Conservation (phyloP, 2,888 invertebrate species). For the Muschampia plurimacula region DNA sequence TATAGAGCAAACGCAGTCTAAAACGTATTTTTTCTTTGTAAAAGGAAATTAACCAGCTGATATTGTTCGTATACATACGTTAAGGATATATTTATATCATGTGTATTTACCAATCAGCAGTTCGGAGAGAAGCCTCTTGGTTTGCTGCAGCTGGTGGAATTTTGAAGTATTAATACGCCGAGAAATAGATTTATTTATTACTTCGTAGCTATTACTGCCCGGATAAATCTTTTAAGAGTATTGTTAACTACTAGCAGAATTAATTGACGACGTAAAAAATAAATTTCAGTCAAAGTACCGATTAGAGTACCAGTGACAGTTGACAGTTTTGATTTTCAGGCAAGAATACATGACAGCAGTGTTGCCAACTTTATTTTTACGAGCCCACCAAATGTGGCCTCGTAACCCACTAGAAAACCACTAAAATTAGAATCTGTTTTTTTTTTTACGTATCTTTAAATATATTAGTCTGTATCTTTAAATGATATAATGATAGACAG, state of each 20-base stretch:
- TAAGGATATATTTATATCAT: not conserved
- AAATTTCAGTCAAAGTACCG: not conserved
- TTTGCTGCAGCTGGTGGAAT: constrained; percentile 75
- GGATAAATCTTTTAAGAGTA: not conserved
- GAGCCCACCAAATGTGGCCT: no score
- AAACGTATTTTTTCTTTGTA: not conserved
- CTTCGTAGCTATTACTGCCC: not conserved
- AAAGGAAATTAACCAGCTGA: not conserved
- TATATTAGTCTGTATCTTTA: no score
- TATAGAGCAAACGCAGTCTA: not conserved
- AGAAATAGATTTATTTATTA: constrained; percentile 17
- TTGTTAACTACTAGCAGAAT: not conserved
- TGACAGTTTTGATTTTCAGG: no score
- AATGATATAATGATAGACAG: no score
- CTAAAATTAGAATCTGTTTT: no score
- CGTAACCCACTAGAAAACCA: no score
- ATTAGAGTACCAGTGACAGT: not conserved
- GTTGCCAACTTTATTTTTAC: no score
- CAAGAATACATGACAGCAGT: no score
- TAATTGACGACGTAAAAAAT: constrained; percentile 42
- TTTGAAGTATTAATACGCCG: constrained; percentile 56
- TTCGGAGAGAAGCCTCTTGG: constrained; percentile 68
- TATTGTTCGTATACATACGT: not conserved
- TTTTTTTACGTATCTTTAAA: no score
- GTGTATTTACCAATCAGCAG: constrained; percentile 67